phyloP scores from a whole-genome alignment of 2,113 vertebrate genomes.

The Lycocorax pyrrhopterus region DNA sequence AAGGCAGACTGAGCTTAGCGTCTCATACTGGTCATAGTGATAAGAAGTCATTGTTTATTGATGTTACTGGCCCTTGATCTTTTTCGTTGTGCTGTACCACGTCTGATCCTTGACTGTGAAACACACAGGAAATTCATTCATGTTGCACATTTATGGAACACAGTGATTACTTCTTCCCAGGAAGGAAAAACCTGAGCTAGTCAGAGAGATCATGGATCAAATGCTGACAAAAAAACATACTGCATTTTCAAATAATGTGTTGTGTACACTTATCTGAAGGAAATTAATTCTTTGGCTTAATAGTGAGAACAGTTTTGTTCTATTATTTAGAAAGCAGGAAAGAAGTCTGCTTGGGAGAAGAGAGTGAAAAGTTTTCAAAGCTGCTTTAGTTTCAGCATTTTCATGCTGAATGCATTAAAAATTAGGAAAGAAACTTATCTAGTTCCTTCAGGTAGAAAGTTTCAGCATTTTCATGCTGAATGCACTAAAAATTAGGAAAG shows the following conservation, averaged over 20 bases:
- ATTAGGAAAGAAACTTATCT: background rate
- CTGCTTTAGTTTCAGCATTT: background rate
- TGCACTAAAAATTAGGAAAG: background rate
- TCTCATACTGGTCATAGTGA: background rate
- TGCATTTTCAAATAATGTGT: background rate
- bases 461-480: background rate
- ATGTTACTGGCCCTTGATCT: background rate
- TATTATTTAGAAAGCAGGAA: background rate
- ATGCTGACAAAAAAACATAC: background rate
- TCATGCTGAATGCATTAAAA: background rate
- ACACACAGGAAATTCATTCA: slow-evolving; percentile 25
- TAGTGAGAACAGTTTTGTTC: background rate
- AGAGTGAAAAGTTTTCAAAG: background rate
- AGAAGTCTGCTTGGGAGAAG: background rate
- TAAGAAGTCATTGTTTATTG: slow-evolving; percentile 26
- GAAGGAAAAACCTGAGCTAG: background rate
- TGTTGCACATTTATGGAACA: background rate
- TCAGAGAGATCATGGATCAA: background rate
- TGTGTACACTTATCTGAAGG: background rate
- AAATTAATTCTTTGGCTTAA: background rate
- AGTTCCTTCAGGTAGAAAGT: background rate
- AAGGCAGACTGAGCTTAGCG: background rate
- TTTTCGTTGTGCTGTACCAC: background rate
- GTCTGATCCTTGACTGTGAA: background rate
- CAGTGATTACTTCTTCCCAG: background rate